These are phyloP conservation scores for Bugula neritina DNA, from an alignment of 2,888 invertebrate genomes.

Conservation along the genomic window DNA sequence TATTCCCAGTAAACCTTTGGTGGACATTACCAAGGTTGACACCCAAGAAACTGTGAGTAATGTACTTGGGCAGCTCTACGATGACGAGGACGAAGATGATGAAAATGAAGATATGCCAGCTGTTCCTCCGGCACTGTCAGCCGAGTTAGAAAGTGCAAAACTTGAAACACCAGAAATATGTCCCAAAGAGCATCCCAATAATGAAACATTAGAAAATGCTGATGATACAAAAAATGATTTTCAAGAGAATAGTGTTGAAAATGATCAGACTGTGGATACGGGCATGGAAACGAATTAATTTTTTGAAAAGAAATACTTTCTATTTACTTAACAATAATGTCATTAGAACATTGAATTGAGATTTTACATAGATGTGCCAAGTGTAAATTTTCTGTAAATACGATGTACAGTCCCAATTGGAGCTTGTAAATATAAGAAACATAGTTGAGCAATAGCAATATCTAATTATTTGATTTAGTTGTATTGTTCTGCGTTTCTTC, in stretches of 20 bases:
- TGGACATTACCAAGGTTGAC: slow-evolving; percentile 22
- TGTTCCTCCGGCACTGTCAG: background rate
- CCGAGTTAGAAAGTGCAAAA: background rate
- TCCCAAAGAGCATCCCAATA: background rate
- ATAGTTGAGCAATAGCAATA: background rate
- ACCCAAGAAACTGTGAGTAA: slow-evolving; percentile 14
- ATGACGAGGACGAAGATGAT: slow-evolving; percentile 19
- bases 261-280: too few species aligned
- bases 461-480: too few species aligned
- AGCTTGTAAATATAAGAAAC: background rate
- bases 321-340: too few species aligned
- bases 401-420: background rate
- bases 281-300: too few species aligned
- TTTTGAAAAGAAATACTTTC: too few species aligned
- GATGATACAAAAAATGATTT: background rate
- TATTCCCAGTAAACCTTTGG: background rate
- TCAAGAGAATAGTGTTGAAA: too few species aligned
- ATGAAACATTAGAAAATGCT: background rate
- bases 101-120: background rate
- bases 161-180: background rate
- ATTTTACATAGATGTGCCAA: background rate
- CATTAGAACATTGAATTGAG: too few species aligned
- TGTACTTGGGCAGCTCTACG: slow-evolving; percentile 13
- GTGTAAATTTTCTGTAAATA: background rate
- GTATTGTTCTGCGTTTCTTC: too few species aligned